These are phyloP conservation scores for Odontesthes bonariensis DNA, from an alignment of 2,113 vertebrate genomes.

Conservation along the genomic window DNA sequence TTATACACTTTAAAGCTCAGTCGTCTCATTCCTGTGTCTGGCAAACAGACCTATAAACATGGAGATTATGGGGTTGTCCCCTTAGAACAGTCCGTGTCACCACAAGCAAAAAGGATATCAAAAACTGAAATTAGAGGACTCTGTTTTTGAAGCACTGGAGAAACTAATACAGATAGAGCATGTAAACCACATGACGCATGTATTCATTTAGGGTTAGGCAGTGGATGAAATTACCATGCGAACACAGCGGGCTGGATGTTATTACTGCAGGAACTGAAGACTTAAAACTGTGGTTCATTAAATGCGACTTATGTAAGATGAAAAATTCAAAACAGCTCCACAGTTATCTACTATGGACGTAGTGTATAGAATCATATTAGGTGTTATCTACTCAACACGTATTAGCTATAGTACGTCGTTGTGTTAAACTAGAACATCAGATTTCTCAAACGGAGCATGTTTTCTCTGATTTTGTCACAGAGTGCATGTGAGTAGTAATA, in stretches of 20 bases:
- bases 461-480: conserved; percentile 37
- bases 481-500: conserved; percentile 10
- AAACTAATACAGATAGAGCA: conserved; percentile 70
- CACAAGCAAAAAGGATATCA: conserved; percentile 73
- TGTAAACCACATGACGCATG: conserved; percentile 76
- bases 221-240: conserved; percentile 69
- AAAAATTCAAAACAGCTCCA: conserved; percentile 46
- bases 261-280: conserved; percentile 74
- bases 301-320: conserved; percentile 43
- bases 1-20: conserved; percentile 38
- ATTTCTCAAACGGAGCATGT: conserved; percentile 28
- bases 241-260: conserved; percentile 66
- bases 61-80: conserved; percentile 70
- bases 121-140: conserved; percentile 75
- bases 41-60: conserved; percentile 65
- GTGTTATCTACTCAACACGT: conserved; percentile 27
- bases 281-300: conserved; percentile 66
- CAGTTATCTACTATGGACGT: conserved; percentile 33
- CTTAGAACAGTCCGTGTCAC: conserved; percentile 61
- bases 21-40: conserved; percentile 38
- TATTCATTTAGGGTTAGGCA: conserved; percentile 72
- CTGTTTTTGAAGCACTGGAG: conserved; percentile 53
- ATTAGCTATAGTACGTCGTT: conserved; percentile 22
- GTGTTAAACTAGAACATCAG: conserved; percentile 34
- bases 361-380: conserved; percentile 41